These are phyloP conservation scores for Drosophila paulistorum DNA, from an alignment of 1,140 invertebrate species.

Conservation along the genomic window DNA sequence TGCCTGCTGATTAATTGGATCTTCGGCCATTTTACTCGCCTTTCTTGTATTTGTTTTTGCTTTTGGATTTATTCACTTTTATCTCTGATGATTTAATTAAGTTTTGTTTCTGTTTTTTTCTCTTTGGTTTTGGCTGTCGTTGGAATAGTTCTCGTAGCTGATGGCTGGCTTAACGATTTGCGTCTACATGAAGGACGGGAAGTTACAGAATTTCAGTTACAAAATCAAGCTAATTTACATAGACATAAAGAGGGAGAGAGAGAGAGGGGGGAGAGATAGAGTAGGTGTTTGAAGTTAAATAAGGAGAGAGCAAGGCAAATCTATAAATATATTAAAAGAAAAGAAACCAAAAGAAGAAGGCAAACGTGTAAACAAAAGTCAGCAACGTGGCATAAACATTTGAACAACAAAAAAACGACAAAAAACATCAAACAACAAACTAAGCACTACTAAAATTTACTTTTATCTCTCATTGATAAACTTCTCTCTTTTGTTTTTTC, in stretches of 20 bases:
- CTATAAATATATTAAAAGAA: not conserved
- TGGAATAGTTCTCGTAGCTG: not conserved
- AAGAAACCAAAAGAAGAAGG: not conserved
- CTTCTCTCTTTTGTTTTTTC: not conserved
- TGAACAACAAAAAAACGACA: not conserved
- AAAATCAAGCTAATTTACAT: constrained; percentile 2
- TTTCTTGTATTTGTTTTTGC: constrained; percentile 12
- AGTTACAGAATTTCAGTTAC: constrained; percentile 1
- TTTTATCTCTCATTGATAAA: not conserved
- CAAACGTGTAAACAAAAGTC: constrained; percentile 9
- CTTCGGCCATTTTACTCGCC: constrained; percentile 68
- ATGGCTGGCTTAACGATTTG: constrained; percentile 37
- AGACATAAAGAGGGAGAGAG: not conserved
- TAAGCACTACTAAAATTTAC: not conserved
- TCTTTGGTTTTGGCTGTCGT: not conserved
- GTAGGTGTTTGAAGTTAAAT: not conserved
- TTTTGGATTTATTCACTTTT: not conserved
- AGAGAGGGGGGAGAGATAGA: not conserved
- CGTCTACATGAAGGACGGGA: constrained; percentile 1
- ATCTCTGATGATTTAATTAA: not conserved
- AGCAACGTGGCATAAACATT: constrained; percentile 9
- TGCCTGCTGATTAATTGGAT: constrained; percentile 73
- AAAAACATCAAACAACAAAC: not conserved
- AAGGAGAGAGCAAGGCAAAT: not conserved
- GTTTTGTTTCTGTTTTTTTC: constrained; percentile 14